phyloP scores from a whole-genome alignment of 2,888 invertebrate genomes.

The Stenodema calcarata region DNA sequence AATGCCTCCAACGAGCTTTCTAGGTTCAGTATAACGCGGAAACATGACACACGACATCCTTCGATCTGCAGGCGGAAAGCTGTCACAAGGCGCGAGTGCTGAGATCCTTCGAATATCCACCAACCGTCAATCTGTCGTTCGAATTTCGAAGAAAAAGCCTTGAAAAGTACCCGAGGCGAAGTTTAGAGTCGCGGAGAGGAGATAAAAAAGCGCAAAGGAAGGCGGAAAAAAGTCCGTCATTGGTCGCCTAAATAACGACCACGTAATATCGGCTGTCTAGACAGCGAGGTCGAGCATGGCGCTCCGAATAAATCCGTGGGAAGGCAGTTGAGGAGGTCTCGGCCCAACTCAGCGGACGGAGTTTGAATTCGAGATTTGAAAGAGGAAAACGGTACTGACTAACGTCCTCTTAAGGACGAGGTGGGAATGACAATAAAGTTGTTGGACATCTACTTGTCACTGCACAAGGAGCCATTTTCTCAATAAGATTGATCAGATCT shows the following conservation, averaged over 20 bases:
- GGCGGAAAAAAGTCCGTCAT: neutral
- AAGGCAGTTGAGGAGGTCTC: neutral
- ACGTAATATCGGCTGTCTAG: neutral
- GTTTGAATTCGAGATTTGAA: neutral
- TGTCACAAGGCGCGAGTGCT: no score
- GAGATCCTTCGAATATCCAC: no score
- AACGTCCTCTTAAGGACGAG: neutral
- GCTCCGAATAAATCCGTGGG: conserved; percentile 16
- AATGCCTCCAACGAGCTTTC: no score
- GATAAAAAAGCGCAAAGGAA: neutral
- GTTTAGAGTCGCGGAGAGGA: neutral
- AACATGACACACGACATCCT: no score
- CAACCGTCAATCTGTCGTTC: no score
- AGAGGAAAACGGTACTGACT: neutral
- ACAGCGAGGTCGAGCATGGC: neutral
- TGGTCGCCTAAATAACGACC: neutral
- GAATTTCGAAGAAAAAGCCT: no score
- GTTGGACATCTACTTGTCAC: no score
- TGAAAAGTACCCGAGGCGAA: neutral
- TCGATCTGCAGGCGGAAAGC: no score
- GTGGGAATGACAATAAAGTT: no score
- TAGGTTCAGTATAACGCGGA: no score
- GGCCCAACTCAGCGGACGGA: neutral
- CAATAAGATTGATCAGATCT: no score
- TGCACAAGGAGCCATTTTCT: no score